These are phyloP conservation scores for Diploptera punctata DNA, from an alignment of 2,888 invertebrate genomes.

Conservation along the genomic window DNA sequence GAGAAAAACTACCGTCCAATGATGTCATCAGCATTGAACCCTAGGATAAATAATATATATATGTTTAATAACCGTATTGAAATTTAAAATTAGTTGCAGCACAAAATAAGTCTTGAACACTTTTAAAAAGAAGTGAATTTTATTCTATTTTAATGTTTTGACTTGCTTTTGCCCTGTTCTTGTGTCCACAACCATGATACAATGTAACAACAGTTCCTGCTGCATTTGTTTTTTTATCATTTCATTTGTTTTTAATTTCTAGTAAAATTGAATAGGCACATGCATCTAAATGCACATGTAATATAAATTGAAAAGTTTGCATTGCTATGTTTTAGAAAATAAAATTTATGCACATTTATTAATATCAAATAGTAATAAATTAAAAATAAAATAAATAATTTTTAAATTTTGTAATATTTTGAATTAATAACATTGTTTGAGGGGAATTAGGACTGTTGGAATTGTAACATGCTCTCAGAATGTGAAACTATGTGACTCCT, in stretches of 20 bases:
- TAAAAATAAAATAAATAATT: too few species aligned
- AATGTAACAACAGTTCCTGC: conserved; percentile 2
- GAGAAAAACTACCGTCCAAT: neutral
- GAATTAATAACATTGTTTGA: too few species aligned
- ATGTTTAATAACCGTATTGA: conserved; percentile 26
- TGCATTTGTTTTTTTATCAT: too few species aligned
- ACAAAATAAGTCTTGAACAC: conserved; percentile 24
- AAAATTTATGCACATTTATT: too few species aligned
- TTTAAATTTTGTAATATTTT: too few species aligned
- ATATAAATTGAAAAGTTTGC: too few species aligned
- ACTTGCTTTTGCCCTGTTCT: conserved; percentile 35
- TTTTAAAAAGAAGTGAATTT: conserved; percentile 26
- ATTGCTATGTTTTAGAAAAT: too few species aligned
- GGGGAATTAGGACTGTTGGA: neutral
- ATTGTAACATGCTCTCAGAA: conserved; percentile 4
- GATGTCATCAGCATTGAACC: conserved; percentile 20
- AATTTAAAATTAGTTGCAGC: conserved; percentile 26
- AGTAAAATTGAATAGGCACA: too few species aligned
- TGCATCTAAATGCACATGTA: too few species aligned
- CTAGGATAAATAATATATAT: conserved; percentile 20
- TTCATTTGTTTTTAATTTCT: too few species aligned
- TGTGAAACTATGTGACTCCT: conserved; percentile 7
- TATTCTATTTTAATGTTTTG: conserved; percentile 33
- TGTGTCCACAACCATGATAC: conserved; percentile 19
- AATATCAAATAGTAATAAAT: too few species aligned